Conservation (phyloP, 1,140 invertebrate genomes). For the Drosophila sp. region DNA sequence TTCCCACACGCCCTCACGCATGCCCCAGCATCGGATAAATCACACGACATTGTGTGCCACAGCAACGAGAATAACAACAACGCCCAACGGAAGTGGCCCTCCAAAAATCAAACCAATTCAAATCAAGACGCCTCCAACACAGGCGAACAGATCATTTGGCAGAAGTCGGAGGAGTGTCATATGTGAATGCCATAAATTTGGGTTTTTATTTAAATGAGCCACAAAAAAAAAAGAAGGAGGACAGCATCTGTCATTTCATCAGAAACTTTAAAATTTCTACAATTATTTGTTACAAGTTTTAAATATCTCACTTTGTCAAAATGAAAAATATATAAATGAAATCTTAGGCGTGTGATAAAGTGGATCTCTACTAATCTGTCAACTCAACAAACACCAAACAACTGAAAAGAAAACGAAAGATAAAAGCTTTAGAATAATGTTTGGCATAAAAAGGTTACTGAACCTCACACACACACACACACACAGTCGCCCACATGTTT, state of each 20-base stretch:
- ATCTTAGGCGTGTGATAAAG: slow-evolving; percentile 39
- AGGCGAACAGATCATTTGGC: slow-evolving; percentile 61
- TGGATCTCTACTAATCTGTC: slow-evolving; percentile 52
- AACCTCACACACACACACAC: slow-evolving; percentile 23
- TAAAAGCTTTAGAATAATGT: slow-evolving; percentile 49
- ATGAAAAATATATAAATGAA: slow-evolving; percentile 56
- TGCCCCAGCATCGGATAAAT: slow-evolving; percentile 55
- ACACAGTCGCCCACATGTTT: background rate
- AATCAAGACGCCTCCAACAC: slow-evolving; percentile 19
- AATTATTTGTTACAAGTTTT: background rate
- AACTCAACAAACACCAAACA: slow-evolving; percentile 22
- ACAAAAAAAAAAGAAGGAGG: slow-evolving; percentile 32
- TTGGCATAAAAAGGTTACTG: slow-evolving; percentile 45
- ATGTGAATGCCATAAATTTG: slow-evolving; percentile 62
- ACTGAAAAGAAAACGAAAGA: slow-evolving; percentile 7
- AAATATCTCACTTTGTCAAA: background rate
- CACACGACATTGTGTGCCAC: slow-evolving; percentile 61
- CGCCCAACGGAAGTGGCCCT: slow-evolving; percentile 62
- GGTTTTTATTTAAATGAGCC: slow-evolving; percentile 76
- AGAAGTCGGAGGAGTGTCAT: slow-evolving; percentile 33
- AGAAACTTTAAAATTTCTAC: slow-evolving; percentile 15
- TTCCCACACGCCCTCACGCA: slow-evolving; percentile 41
- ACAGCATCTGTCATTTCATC: slow-evolving; percentile 58
- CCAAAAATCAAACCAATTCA: slow-evolving; percentile 25
- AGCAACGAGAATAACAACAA: background rate